A percentile compares a stretch with the other conserved stretches of the same genome.
phyloP scores from a whole-genome alignment of 2,888 invertebrate species.

The Scaptodrosophila latifasciaeformis region DNA sequence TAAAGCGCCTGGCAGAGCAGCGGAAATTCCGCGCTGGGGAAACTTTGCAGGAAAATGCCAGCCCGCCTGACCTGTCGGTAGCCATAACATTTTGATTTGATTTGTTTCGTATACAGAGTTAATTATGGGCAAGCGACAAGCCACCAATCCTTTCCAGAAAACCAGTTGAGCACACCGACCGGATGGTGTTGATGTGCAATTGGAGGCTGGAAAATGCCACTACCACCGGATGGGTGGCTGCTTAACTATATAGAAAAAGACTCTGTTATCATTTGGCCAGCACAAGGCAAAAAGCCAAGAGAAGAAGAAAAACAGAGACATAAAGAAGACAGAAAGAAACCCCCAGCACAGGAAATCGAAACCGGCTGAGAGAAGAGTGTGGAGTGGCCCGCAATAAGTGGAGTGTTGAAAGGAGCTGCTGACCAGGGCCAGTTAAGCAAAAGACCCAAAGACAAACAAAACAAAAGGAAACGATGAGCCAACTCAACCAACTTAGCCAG shows the following conservation, averaged over 20 bases:
- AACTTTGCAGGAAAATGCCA: slow-evolving; percentile 42
- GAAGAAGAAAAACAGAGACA: slow-evolving; percentile 3
- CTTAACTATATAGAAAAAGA: too few relatives aligned
- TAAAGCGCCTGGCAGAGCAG: slow-evolving; percentile 47
- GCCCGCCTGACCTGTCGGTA: slow-evolving; percentile 13
- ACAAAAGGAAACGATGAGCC: slow-evolving; percentile 6
- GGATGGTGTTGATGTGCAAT: not conserved
- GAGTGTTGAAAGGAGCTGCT: not conserved
- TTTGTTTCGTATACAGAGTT: slow-evolving; percentile 29
- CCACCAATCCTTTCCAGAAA: not conserved
- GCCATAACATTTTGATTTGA: slow-evolving; percentile 57
- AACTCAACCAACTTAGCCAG: slow-evolving; percentile 8
- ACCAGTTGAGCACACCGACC: not conserved
- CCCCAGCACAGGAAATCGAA: slow-evolving; percentile 68
- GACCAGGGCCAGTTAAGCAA: slow-evolving; percentile 14
- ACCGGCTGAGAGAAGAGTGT: slow-evolving; percentile 64
- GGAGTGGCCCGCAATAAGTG: too few relatives aligned
- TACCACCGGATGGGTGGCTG: slow-evolving; percentile 5
- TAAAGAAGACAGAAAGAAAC: slow-evolving; percentile 16
- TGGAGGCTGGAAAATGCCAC: not conserved
- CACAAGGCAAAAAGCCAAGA: too few relatives aligned
- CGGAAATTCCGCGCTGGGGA: slow-evolving; percentile 58
- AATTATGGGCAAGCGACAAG: not conserved
- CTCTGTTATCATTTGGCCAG: slow-evolving; percentile 3
- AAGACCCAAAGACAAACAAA: not conserved